Base-by-base conservation (phyloP, 2,888 invertebrate species). In the Odiellus spinosus region DNA sequence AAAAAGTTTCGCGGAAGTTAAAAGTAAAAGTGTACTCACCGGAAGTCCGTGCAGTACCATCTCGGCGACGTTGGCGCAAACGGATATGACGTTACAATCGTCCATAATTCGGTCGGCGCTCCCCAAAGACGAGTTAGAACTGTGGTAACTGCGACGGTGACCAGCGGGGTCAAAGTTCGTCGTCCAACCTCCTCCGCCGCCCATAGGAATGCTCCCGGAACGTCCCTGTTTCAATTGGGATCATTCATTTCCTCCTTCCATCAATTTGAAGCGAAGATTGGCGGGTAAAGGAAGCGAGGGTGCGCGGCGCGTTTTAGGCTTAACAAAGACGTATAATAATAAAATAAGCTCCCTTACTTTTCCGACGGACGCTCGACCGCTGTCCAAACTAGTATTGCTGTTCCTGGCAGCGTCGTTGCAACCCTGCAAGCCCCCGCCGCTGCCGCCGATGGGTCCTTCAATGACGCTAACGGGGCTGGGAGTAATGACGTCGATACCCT, bases 341-440 rank as follows among this genome's bases (percentile, higher is more conserved):
- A 15, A 42, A 4, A n/a, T 3, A 17, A 38, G 2, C 18, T n/a
- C 38, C 18, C 33, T 42, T 47, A 56, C 57, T 53, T 55, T 58
- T 54, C 53, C 43, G 80, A 55, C 80, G 11, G 87, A 87, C 26
- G 88, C 88, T 53, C 88, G 73, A n/a, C 90, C 90, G 57, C 85
- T 85, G 70, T 90, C 90, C 60, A 90, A 69, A 49, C 61, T 61
- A 18, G 87, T 85, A 1, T 87, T 87, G 53, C 86, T 86, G 66
- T 90, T 86, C 40, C 90, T 73, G 15, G 86, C 26, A 26, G 26
- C 26, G 26, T 26, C 26, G 26, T 26, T 26, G 5, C 5, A 26
- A 4, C 26, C 26, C 8, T 26, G 26, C 8, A 26, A 26, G 26
- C 26, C 26, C n/a, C n/a, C n/a, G 5, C 26, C 26, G 26, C 26